Evolutionary conservation across 1,140 invertebrate genomes (phyloP), one percentile per base, ranked within the genome.

Genomic region (Halyomorpha halys): DNA sequence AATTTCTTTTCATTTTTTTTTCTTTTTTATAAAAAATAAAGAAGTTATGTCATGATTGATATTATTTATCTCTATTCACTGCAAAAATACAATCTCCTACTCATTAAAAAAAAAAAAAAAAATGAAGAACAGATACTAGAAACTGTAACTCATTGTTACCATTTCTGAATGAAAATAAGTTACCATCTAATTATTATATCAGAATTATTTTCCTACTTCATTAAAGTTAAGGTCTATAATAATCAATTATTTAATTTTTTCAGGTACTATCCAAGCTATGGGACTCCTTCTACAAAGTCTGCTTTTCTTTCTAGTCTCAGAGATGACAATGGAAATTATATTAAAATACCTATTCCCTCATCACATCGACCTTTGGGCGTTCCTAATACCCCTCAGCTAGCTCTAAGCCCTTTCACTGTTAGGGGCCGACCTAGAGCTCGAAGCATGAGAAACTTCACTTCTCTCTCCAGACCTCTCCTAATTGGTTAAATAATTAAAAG

Each of bases 381-480:
- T 25, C 53, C 53, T 56, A 56, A 15, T 25, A 56, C 53, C 18
- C 53, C 53, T 56, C 53, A 56, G 23, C 53, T 23, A 27, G 53
- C 23, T 23, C 23, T 56, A 11, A 56, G 53, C 23, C 53, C 53
- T 23, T 25, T 56, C 19, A 56, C 23, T 8, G 5, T 56, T 13
- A 56, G 53, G 15, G 53, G 53, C 2, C 53, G 53, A 16, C 53
- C 53, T 23, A 56, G 53, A 56, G 53, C 53, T 16, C 59, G 30
- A 47, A 59, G 51, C 21, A 59, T 59, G 16, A 59, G 63, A 47
- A 59, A 64, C 44, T 59, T 64, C 63, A 67, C 66, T 19, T 67
- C 66, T 18, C 66, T 64, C 14, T 64, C 66, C 3, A 59, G 66
- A 45, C 66, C 66, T 39, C 63, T 67, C 9, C 63, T 67, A 4